Evolutionary conservation across 1,140 invertebrate species (phyloP), one percentile per base, ranked within the genome.

Genomic region (Drosophila willistoni): DNA sequence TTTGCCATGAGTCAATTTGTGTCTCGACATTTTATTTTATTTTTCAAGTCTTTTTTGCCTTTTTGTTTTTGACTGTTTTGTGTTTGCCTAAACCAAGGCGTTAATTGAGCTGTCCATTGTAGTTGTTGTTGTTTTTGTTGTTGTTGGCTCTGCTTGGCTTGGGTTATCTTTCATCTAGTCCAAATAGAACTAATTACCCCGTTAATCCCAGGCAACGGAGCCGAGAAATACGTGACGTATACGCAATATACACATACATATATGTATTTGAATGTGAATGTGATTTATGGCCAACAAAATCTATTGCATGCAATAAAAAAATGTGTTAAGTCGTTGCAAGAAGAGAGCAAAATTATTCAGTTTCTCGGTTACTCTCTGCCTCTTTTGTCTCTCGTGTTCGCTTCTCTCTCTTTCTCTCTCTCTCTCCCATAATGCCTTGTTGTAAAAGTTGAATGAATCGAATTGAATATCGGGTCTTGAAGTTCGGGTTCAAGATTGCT

Each of bases 401-500:
- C 3, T 13, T 55, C 25, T 67, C 60, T 64, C 17, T 56, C 62
- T 47, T 55, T n/a, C 47, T 7, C 68, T 47, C 60, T n/a, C 47
- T 47, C 60, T n/a, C 47, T 7, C 68, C 55, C 62, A 62, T 69
- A 82, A 66, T 79, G 76, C 29, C 72, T 22, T 68, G 64, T 75
- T 86, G 79, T 87, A 86, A 86, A 80, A 87, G 79, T 86, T 86
- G 79, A 86, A 87, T 87, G 79, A 86, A 79, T 87, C 79, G 71
- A 77, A 83, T 71, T 57, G 34, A 75, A 67, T 65, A 64, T 69
- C 54, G 56, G 64, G 77, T 51, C 73, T 83, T 86, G 57, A 68
- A 75, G 79, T 64, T 79, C 67, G 83, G 77, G 84, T 82, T 86
- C 77, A 86, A 86, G 83, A 83, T 72, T 81, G 17, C 10, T 51